Base-by-base conservation (phyloP, 2,888 invertebrate species). In the Strigamia maritima region DNA sequence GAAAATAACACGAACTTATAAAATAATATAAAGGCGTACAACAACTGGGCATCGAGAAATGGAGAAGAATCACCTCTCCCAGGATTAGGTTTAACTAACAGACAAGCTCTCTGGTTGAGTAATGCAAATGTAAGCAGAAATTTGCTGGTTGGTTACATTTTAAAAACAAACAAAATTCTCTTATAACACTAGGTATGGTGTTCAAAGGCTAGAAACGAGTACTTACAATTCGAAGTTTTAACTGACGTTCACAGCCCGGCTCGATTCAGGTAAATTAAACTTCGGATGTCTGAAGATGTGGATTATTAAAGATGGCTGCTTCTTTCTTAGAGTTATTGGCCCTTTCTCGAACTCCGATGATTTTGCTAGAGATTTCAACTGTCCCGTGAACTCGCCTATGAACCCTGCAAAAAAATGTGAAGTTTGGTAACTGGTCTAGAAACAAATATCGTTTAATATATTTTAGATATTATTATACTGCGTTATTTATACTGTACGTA, bases 351-450 rank as follows among this genome's bases (percentile, higher is more conserved):
- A 91, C 83, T 87, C 88, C 83, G 87, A 87, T 22, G 88, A 89
- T 80, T 91, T 91, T 82, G 85, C 89, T 19, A 85, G 85, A 81
- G 91, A 91, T 84, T 91, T 90, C 84, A 87, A 87, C 80, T 91
- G 91, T 83, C 89, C 90, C 0, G 26, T 86, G 0, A 90, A 89
- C 14, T 87, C 89, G 0, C 87, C 87, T 75, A 91, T 91, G 90
- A 91, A 91, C 84, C 91, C 91, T 1, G 84, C 84, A 54, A 85
- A 89, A 35, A 91, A 90, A 84, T 91, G 91, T 83, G 85, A 87
- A 75, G 89, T 91, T 16, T 85, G 85, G 85, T 81, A 77, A n/a
- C 2, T 49, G 14, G 49, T 49, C 49, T 49, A 49, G 2, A n/a
- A n/a, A n/a, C n/a, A n/a, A n/a, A n/a, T n/a, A n/a, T n/a, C n/a